Conservation (phyloP, 2,113 vertebrate genomes). For the Lethenteron camtschaticum region DNA sequence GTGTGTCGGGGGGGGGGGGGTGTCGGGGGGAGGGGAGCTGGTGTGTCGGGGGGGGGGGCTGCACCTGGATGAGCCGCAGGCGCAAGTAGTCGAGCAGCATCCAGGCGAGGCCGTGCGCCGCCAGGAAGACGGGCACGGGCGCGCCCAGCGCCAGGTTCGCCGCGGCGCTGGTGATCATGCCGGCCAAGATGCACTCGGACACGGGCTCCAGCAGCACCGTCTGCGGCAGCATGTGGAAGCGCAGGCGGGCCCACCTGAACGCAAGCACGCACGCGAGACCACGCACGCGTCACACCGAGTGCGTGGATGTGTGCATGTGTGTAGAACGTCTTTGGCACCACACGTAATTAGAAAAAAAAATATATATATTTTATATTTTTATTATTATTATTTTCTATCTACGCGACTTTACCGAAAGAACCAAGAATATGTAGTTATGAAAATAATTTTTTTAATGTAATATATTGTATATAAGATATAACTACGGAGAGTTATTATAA, state of each 20-base stretch:
- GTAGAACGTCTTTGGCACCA: neutral
- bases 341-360: too few species aligned
- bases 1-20: too few species aligned
- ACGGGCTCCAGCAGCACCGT: slow-evolving; percentile 80
- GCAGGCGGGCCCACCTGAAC: slow-evolving; percentile 69
- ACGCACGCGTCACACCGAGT: neutral
- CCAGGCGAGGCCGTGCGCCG: slow-evolving; percentile 77
- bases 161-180: slow-evolving; percentile 77
- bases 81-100: slow-evolving; percentile 92
- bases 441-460: too few species aligned
- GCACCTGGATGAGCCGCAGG: slow-evolving; percentile 77
- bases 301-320: neutral
- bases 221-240: slow-evolving; percentile 88
- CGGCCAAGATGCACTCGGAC: slow-evolving; percentile 87
- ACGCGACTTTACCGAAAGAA: too few species aligned
- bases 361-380: too few species aligned
- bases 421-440: too few species aligned
- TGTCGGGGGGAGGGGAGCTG: too few species aligned
- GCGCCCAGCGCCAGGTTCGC: slow-evolving; percentile 82
- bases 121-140: slow-evolving; percentile 98
- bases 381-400: too few species aligned
- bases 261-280: neutral
- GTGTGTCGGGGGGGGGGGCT: slow-evolving; percentile 6
- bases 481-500: too few species aligned
- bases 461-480: too few species aligned